Evolutionary conservation across 2,888 invertebrate genomes (phyloP), one percentile per base, ranked within the genome.

Genomic region (Mongoloraphidia duomilia): DNA sequence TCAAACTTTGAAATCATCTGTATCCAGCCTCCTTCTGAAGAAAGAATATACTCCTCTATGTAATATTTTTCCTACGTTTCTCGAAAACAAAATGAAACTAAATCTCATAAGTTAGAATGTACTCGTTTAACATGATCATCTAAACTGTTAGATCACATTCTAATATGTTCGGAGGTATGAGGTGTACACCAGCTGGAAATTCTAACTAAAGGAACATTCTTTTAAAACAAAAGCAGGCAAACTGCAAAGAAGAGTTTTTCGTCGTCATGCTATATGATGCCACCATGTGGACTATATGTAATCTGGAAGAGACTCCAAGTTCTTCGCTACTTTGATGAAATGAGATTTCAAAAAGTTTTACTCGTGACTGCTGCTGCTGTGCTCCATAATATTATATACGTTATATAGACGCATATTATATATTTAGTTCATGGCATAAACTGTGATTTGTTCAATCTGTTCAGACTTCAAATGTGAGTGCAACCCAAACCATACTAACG

Each of bases 161-260:
- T 51, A 51, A 53, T 46, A 46, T 45, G 49, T 50, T 46, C 34
- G 47, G 45, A 47, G 45, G 49, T 46, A 49, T 52, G 49, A 54
- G 52, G 50, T 52, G 57, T 53, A 55, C 52, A 56, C 52, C 58
- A 58, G 57, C 58, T 56, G 53, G 53, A 55, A 55, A 54, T 56
- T 57, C 52, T 49, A 56, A 56, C 53, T 52, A 54, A 53, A 55
- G 54, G 53, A 53, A 51, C 52, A 46, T 54, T 57, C 54, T 54
- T 54, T 54, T 56, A 61, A 60, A 62, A 61, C 59, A 61, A 60
- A 61, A 60, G 57, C 57, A 59, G 56, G 59, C 60, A 59, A 60
- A 60, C 57, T 59, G 56, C 49, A 48, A 54, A 39, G 17, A 39
- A n/a, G 17, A 39, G 26, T 26, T 26, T n/a, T 26, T 26, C 26